A percentile compares a stretch with the other conserved stretches of the same genome.
phyloP scores from a whole-genome alignment of 2,113 vertebrate species.

The Cephalopholis sonnerati region DNA sequence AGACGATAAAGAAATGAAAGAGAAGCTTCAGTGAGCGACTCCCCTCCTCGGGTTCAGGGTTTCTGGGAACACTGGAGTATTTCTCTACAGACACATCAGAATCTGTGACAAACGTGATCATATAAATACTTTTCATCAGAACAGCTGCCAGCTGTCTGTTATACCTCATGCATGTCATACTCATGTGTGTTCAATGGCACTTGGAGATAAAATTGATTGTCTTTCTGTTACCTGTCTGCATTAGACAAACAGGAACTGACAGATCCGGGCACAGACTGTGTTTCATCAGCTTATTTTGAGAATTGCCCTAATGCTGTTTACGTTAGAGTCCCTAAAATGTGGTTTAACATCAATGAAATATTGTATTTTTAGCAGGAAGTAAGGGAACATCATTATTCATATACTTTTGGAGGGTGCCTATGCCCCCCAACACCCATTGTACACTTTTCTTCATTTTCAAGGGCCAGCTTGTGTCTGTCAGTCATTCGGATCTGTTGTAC shows the following conservation, averaged over 20 bases:
- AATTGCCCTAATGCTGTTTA: too few relatives aligned
- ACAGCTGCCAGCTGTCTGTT: background rate
- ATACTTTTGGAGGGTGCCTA: too few relatives aligned
- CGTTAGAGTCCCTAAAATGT: too few relatives aligned
- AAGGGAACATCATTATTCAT: too few relatives aligned
- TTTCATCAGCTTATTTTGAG: too few relatives aligned
- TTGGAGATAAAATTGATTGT: background rate
- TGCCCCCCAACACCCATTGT: too few relatives aligned
- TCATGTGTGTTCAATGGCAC: background rate
- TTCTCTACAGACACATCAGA: background rate
- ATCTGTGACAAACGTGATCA: background rate
- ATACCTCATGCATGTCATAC: background rate
- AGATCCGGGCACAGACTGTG: background rate
- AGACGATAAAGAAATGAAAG: conserved; percentile 46
- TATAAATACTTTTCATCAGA: background rate
- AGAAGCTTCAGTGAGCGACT: background rate
- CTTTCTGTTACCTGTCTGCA: background rate
- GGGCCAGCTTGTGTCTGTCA: too few relatives aligned
- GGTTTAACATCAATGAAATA: too few relatives aligned
- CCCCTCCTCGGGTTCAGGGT: background rate
- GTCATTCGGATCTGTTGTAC: too few relatives aligned
- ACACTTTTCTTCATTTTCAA: too few relatives aligned
- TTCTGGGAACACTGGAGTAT: background rate
- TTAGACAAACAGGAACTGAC: background rate
- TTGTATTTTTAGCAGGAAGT: too few relatives aligned